Percentiles rank a stretch among this genome's conserved stretches.
Evolutionary conservation across 2,888 invertebrate genomes (phyloP).

Genomic region (Calameuta filiformis): DNA sequence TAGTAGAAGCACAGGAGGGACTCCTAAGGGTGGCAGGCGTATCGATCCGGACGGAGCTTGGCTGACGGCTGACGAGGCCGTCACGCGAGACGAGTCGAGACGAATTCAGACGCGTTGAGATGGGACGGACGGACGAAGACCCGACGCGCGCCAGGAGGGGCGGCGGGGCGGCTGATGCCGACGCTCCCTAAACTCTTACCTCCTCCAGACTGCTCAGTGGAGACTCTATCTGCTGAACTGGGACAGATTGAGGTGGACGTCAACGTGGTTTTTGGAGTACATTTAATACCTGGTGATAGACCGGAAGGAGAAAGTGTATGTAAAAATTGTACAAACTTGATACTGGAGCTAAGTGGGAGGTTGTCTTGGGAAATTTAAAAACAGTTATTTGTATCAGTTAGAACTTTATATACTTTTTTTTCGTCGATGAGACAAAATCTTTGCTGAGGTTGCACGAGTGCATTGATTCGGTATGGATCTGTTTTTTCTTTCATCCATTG

Average conservation of each 20-base stretch:
- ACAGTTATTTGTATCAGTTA: too few relatives aligned
- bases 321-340: background rate
- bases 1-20: conserved; percentile 12
- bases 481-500: background rate
- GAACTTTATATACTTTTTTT: too few relatives aligned
- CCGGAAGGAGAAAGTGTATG: background rate
- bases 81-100: conserved; percentile 66
- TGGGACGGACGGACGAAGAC: conserved; percentile 21
- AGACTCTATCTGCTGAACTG: background rate
- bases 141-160: conserved; percentile 26
- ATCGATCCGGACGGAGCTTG: conserved; percentile 63
- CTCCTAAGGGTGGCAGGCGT: conserved; percentile 58
- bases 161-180: conserved; percentile 33
- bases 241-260: background rate
- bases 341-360: background rate
- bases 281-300: background rate
- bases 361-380: background rate
- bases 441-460: background rate
- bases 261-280: background rate
- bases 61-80: conserved; percentile 66
- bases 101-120: conserved; percentile 43
- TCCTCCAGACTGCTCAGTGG: conserved; percentile 20
- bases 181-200: conserved; percentile 26
- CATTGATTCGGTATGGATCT: background rate
- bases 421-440: background rate